Evolutionary conservation across 2,797 vertebrate species (phyloP).

Genomic region (Parotocinclus haroldoi): DNA sequence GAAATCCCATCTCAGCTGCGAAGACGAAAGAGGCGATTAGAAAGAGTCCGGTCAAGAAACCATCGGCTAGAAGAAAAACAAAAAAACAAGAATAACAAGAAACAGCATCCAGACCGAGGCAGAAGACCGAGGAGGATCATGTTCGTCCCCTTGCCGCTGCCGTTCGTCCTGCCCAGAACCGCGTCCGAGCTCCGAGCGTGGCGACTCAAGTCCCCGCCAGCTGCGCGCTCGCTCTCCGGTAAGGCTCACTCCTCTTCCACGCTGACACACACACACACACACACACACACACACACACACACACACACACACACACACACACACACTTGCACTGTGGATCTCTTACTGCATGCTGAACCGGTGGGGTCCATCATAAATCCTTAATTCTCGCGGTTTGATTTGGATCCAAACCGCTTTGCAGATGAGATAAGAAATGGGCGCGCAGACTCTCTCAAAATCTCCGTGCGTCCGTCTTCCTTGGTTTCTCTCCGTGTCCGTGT

Average conservation of each 20-base stretch:
- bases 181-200: conserved; percentile 82
- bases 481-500: background rate
- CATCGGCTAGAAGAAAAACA: conserved; percentile 31
- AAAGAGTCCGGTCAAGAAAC: background rate
- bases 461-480: background rate
- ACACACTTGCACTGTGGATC: conserved; percentile 14
- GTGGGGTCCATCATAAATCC: no score
- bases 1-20: conserved; percentile 13
- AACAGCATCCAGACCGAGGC: conserved; percentile 22
- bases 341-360: background rate
- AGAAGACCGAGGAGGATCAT: conserved; percentile 72
- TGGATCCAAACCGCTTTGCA: no score
- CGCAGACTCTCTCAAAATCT: no score
- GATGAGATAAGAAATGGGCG: no score
- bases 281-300: background rate
- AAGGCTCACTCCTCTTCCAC: conserved; percentile 58
- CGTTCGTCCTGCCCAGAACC: conserved; percentile 84
- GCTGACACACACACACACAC: no score
- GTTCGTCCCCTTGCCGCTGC: conserved; percentile 85
- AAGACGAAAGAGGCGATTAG: background rate
- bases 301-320: background rate
- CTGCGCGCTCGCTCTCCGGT: conserved; percentile 80
- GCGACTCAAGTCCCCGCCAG: conserved; percentile 81
- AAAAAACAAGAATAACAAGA: conserved; percentile 3
- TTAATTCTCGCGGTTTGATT: no score